Percentiles rank a stretch among this genome's conserved stretches.
Conservation (phyloP, 2,113 vertebrate species). For the Prionailurus bengalensis region DNA sequence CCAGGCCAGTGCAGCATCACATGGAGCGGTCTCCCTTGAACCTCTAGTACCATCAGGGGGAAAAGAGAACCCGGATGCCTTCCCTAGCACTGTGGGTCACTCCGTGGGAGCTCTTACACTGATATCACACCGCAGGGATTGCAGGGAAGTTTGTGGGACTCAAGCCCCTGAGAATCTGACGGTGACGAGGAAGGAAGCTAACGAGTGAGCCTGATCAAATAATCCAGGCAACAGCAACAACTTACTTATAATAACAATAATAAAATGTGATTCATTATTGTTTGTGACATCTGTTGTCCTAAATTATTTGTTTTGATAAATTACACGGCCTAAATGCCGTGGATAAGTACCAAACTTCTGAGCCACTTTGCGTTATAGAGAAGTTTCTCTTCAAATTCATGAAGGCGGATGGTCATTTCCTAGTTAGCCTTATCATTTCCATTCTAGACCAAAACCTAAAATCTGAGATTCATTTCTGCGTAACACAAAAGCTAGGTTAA, state of each 20-base stretch:
- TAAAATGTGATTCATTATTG: neutral
- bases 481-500: neutral
- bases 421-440: neutral
- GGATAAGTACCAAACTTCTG: neutral
- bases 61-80: neutral
- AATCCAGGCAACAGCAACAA: neutral
- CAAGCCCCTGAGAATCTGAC: neutral
- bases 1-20: neutral
- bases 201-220: neutral
- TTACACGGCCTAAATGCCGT: neutral
- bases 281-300: neutral
- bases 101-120: neutral
- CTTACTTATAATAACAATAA: neutral
- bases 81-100: neutral
- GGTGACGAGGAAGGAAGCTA: neutral
- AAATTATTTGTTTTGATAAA: neutral
- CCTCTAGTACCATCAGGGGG: neutral
- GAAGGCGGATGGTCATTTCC: neutral
- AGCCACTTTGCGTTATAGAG: neutral
- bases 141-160: neutral
- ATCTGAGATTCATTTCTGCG: neutral
- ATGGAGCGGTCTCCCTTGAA: neutral
- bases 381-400: neutral
- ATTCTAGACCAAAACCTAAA: neutral
- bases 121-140: neutral